Evolutionary conservation across 2,113 vertebrate genomes (phyloP).

Genomic region (Onychostruthus taczanowskii): DNA sequence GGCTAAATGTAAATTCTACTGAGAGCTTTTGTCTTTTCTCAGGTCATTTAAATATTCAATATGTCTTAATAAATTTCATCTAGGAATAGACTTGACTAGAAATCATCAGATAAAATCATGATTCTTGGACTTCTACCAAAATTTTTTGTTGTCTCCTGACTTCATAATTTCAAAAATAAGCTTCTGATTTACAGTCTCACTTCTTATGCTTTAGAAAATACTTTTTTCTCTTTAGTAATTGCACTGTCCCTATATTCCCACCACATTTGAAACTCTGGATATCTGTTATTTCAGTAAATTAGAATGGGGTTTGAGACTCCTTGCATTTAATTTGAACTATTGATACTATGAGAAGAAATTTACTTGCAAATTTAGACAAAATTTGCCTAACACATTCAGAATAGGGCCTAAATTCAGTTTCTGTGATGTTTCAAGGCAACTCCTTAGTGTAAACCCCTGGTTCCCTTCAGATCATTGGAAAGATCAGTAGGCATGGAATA

Average conservation of each 20-base stretch:
- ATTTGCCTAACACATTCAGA: background rate
- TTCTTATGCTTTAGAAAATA: background rate
- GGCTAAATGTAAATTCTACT: background rate
- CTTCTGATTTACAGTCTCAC: background rate
- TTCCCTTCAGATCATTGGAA: background rate
- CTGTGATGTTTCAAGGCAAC: background rate
- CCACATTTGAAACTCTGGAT: background rate
- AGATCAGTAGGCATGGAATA: background rate
- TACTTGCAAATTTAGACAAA: background rate
- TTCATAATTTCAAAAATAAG: background rate
- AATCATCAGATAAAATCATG: background rate
- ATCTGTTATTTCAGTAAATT: background rate
- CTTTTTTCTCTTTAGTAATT: background rate
- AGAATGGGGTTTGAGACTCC: background rate
- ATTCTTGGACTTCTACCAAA: background rate
- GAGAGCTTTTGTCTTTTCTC: background rate
- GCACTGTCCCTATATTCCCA: rapidly evolving
- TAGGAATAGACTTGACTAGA: background rate
- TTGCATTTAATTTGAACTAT: background rate
- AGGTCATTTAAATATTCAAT: background rate
- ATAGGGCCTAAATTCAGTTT: background rate
- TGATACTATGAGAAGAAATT: background rate
- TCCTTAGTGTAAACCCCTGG: background rate
- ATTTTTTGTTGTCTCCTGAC: background rate
- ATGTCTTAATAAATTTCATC: background rate